Evolutionary conservation across 2,888 invertebrate species (phyloP).

Genomic region (Athalia rosae): DNA sequence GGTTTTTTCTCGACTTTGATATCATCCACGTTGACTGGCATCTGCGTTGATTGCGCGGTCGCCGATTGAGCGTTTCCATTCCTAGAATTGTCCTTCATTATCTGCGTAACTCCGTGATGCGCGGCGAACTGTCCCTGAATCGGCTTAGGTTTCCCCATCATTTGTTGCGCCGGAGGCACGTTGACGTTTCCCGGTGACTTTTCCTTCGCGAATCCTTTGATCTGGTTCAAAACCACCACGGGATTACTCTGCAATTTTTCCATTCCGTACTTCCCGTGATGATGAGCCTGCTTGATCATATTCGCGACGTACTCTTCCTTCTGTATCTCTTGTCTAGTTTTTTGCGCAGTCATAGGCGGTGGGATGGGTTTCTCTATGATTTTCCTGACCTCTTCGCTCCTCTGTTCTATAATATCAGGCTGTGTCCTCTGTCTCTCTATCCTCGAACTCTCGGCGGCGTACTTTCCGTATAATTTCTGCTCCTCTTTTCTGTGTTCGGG

Average conservation of each 20-base stretch:
- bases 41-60: conserved; percentile 54
- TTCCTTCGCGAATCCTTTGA: conserved; percentile 45
- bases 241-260: conserved; percentile 52
- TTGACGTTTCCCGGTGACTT: conserved; percentile 23
- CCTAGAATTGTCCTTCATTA: conserved; percentile 56
- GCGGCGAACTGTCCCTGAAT: conserved; percentile 52
- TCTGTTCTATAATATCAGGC: conserved; percentile 63
- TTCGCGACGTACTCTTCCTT: conserved; percentile 63
- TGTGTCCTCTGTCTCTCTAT: conserved; percentile 59
- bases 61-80: conserved; percentile 55
- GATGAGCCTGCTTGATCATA: conserved; percentile 62
- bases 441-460: conserved; percentile 54
- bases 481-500: conserved; percentile 59
- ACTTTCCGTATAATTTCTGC: conserved; percentile 63
- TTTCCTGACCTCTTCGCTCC: conserved; percentile 67
- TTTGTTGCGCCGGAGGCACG: conserved; percentile 27
- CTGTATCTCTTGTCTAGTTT: conserved; percentile 61
- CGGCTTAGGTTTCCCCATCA: conserved; percentile 42
- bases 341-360: conserved; percentile 59
- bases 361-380: conserved; percentile 67
- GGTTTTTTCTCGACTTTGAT: conserved; percentile 68
- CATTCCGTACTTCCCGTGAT: conserved; percentile 60
- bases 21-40: conserved; percentile 62
- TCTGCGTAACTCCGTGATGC: conserved; percentile 58
- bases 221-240: conserved; percentile 46